A percentile compares a stretch with the other conserved stretches of the same genome.
Conservation (phyloP, 1,140 invertebrate genomes). For the Formica selysi region DNA sequence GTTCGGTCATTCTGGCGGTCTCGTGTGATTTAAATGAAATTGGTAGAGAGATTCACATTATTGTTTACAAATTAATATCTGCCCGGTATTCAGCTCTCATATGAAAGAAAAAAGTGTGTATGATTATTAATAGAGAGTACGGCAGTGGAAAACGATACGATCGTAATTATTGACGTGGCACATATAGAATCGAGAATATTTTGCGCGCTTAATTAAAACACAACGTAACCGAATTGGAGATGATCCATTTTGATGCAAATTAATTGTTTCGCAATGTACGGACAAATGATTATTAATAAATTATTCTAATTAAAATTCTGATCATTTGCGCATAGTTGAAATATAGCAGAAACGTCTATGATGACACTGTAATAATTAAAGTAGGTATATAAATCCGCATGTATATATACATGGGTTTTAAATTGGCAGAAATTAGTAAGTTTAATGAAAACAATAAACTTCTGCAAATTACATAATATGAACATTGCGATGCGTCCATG, state of each 20-base stretch:
- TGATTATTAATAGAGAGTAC: slow-evolving; percentile 54
- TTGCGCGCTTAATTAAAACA: slow-evolving; percentile 63
- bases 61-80: slow-evolving; percentile 41
- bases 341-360: slow-evolving; percentile 53
- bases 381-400: slow-evolving; percentile 43
- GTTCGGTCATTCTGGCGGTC: neutral
- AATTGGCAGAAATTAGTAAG: slow-evolving; percentile 55
- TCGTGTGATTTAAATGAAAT: slow-evolving; percentile 44
- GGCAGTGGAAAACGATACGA: slow-evolving; percentile 49
- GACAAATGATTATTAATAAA: slow-evolving; percentile 63
- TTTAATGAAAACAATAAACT: slow-evolving; percentile 55
- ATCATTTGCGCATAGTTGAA: slow-evolving; percentile 60
- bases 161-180: slow-evolving; percentile 61
- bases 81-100: slow-evolving; percentile 35
- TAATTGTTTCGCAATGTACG: slow-evolving; percentile 64
- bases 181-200: slow-evolving; percentile 62
- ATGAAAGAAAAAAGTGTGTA: slow-evolving; percentile 30
- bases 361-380: slow-evolving; percentile 42
- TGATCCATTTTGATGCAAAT: slow-evolving; percentile 61
- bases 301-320: slow-evolving; percentile 65
- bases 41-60: neutral
- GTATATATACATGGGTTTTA: slow-evolving; percentile 6
- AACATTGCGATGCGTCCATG: slow-evolving; percentile 24
- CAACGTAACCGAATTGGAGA: slow-evolving; percentile 47
- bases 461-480: slow-evolving; percentile 47